phyloP scores from a whole-genome alignment of 92 coral and sea anemone genomes.

The Zoanthus gigantus region DNA sequence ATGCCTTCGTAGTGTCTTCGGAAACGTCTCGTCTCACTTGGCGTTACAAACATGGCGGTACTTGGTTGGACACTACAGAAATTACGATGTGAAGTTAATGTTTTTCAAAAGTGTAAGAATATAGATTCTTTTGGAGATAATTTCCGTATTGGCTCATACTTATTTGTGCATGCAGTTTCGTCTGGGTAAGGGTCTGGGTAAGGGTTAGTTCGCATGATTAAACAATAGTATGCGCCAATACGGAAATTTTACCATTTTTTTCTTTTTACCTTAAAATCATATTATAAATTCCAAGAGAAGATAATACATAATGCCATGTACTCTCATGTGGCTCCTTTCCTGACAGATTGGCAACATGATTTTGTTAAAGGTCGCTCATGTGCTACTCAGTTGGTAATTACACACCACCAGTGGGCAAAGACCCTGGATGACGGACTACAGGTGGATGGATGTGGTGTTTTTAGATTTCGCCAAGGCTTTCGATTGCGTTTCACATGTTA shows the following conservation, averaged over 20 bases:
- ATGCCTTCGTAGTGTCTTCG: not conserved
- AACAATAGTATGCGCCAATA: too few relatives aligned
- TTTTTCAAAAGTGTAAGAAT: constrained; percentile 41
- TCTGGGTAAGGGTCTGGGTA: too few relatives aligned
- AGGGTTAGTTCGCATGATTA: too few relatives aligned
- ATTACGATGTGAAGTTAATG: constrained; percentile 21
- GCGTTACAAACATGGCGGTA: constrained; percentile 28
- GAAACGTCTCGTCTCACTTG: not conserved
- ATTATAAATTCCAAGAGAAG: constrained; percentile 49
- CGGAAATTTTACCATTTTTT: too few relatives aligned
- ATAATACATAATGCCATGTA: constrained; percentile 45
- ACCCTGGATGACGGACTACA: constrained; percentile 51
- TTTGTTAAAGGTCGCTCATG: constrained; percentile 62
- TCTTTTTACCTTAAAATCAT: too few relatives aligned
- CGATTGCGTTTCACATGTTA: constrained; percentile 42
- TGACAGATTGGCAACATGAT: constrained; percentile 54
- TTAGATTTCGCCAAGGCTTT: constrained; percentile 52
- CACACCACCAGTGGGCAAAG: constrained; percentile 56
- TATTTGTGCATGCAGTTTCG: too few relatives aligned
- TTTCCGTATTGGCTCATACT: too few relatives aligned
- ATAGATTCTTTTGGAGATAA: not conserved
- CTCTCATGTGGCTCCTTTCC: constrained; percentile 47
- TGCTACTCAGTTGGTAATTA: not conserved
- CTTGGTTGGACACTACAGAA: constrained; percentile 26
- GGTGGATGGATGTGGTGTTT: constrained; percentile 50